Percentiles rank a stretch among this genome's conserved stretches.
phyloP scores from a whole-genome alignment of 2,797 vertebrate species.

The Adelosebastes latens region DNA sequence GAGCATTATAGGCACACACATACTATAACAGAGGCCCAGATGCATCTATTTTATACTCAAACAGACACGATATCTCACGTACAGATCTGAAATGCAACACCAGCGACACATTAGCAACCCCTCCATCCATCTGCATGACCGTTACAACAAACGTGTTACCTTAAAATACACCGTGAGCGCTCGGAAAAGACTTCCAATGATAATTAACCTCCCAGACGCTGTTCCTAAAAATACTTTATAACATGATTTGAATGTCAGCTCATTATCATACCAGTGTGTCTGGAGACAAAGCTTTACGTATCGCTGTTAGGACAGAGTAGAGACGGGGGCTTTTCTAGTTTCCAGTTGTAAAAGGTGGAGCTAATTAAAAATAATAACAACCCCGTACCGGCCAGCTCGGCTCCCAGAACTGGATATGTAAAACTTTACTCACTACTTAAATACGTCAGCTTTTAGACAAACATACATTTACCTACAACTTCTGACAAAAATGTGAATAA shows the following conservation, averaged over 20 bases:
- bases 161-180: constrained; percentile 32
- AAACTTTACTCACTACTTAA: neutral
- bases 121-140: neutral
- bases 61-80: constrained; percentile 23
- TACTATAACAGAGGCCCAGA: neutral
- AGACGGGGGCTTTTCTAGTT: neutral
- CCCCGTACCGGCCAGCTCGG: neutral
- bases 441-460: neutral
- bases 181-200: neutral
- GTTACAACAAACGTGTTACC: constrained; percentile 1
- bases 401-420: neutral
- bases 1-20: constrained; percentile 3
- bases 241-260: constrained; percentile 32
- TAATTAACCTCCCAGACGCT: neutral
- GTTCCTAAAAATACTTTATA: constrained; percentile 13
- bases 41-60: neutral
- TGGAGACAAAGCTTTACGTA: neutral
- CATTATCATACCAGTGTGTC: constrained; percentile 32
- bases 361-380: constrained; percentile 27
- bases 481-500: neutral
- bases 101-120: constrained; percentile 19
- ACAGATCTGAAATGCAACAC: constrained; percentile 37
- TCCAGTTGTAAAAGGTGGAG: neutral
- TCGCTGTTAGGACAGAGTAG: neutral
- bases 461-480: neutral